Percentiles rank a stretch among this genome's conserved stretches.
These are phyloP conservation scores for Diogma glabrata DNA, from an alignment of 2,888 invertebrate species.

Conservation along the genomic window DNA sequence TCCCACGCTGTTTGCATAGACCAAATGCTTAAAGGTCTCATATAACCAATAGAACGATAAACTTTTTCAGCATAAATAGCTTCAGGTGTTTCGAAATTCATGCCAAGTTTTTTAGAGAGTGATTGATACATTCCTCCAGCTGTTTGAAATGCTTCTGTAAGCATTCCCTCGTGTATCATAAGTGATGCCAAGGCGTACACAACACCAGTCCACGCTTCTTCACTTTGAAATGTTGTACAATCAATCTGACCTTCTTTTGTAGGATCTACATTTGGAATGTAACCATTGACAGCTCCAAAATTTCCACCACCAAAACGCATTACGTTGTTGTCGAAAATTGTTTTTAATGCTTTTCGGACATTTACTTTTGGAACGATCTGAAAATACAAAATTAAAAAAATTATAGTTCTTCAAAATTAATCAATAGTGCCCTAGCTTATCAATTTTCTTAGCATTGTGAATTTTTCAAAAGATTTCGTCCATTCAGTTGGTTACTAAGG, in stretches of 20 bases:
- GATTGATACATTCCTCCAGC: conserved; percentile 79
- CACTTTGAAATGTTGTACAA: conserved; percentile 64
- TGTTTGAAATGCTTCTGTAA: conserved; percentile 74
- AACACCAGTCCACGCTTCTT: conserved; percentile 90
- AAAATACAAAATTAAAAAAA: too few relatives aligned
- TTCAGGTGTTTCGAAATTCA: conserved; percentile 87
- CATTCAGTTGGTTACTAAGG: too few relatives aligned
- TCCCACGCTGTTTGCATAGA: conserved; percentile 70
- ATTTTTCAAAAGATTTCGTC: too few relatives aligned
- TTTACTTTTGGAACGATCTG: conserved; percentile 67
- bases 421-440: too few relatives aligned
- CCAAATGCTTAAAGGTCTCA: conserved; percentile 92
- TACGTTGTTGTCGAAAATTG: conserved; percentile 76
- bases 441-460: too few relatives aligned
- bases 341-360: conserved; percentile 57
- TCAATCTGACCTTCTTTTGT: conserved; percentile 50
- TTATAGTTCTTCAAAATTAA: too few relatives aligned
- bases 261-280: conserved; percentile 41
- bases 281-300: conserved; percentile 89
- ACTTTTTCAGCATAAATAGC: conserved; percentile 70
- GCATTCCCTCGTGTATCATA: conserved; percentile 80
- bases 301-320: conserved; percentile 62
- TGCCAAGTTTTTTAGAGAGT: conserved; percentile 65
- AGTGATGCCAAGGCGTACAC: conserved; percentile 73
- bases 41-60: conserved; percentile 83